A percentile compares a stretch with the other conserved stretches of the same genome.
Conservation (phyloP, 2,113 vertebrate genomes). For the Pachycephala philippinensis region DNA sequence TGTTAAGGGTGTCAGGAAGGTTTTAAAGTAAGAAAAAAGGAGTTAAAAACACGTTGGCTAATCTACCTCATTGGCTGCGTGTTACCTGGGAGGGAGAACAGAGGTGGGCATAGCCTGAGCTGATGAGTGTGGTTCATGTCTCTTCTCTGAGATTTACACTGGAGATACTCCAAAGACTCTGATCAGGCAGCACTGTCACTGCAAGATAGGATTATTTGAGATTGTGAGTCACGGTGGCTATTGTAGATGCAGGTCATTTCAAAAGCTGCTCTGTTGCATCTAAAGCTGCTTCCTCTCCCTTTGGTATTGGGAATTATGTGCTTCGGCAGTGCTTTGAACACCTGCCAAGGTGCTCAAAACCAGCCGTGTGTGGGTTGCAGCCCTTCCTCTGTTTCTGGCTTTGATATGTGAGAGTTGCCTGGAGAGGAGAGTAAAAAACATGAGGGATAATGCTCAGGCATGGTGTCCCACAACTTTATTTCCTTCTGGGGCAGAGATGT, state of each 20-base stretch:
- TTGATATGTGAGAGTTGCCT: background rate
- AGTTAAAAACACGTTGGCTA: background rate
- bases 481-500: background rate
- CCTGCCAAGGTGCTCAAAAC: background rate
- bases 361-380: background rate
- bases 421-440: background rate
- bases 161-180: constrained; percentile 66
- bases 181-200: constrained; percentile 31
- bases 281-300: background rate
- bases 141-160: constrained; percentile 74
- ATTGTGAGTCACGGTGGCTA: rapidly evolving
- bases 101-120: constrained; percentile 7
- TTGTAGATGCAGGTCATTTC: rapidly evolving
- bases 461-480: background rate
- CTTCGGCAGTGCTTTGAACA: background rate
- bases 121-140: constrained; percentile 75
- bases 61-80: rapidly evolving
- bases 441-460: background rate
- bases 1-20: background rate
- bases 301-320: background rate
- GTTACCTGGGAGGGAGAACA: background rate
- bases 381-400: background rate
- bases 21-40: background rate
- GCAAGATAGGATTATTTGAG: background rate
- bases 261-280: background rate